Base-by-base conservation (phyloP, 2,113 vertebrate genomes). In the Parotia lawesii region DNA sequence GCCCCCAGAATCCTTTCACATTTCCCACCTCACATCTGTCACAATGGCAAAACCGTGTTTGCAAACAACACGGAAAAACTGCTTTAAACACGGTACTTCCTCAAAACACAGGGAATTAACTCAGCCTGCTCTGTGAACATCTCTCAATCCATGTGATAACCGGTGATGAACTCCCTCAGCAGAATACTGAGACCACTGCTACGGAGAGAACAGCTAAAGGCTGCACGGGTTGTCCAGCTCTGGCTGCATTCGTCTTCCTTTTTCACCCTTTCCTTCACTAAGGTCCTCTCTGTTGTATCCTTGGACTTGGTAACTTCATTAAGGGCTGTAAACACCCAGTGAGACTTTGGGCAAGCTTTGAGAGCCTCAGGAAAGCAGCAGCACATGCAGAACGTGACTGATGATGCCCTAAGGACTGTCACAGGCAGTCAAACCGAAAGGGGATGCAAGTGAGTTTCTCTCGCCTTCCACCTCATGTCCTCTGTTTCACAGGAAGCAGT, bases 11-110 rank as follows among this genome's bases (percentile, higher is more conserved):
- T 67, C 67, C 67, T 89, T 91, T 29, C 60, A 87, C 66, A 25
- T 96, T 92, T 91, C 81, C 58, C 60, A 91, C 74, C 72, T 87
- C 77, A 54, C 71, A 64, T 85, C 85, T 90, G 75, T 48, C 82
- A 70, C 84, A 94, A 77, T 48, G 40, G 78, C 60, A 93, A 87
- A 77, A 24, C 64, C 12, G 6, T 73, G 64, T 91, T 94, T 95
- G 82, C 89, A 94, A 97, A 85, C 87, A 95, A n/a, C 11, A 9
- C 6, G 14, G 18, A 13, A 88, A 83, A 86, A 21, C 29, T 54
- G 58, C 47, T 47, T 76, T 35, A 58, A 73, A 76, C 3, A 21
- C 12, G 18, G 35, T 10, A 15, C 15, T 80, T 72, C 54, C 29
- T 40, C 33, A 45, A 76, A 85, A 70, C 24, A 47, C n/a, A 38